A percentile compares a stretch with the other conserved stretches of the same genome.
These are phyloP conservation scores for Pemphigus obesinymphae DNA, from an alignment of 1,140 invertebrate genomes.

Conservation along the genomic window DNA sequence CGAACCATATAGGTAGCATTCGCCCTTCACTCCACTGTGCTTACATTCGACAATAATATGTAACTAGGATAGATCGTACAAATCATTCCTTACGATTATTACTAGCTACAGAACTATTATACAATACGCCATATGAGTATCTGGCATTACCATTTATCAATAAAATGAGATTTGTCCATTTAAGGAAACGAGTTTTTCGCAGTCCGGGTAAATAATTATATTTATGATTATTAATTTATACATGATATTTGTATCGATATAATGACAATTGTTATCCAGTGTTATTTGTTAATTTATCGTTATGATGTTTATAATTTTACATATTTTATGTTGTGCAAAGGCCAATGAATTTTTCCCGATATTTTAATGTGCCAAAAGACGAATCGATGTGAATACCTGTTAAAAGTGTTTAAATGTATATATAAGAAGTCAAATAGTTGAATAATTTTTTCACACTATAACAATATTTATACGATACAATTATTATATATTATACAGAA, in stretches of 20 bases:
- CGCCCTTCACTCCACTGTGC: constrained; percentile 3
- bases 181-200: constrained; percentile 20
- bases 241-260: neutral
- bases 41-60: neutral
- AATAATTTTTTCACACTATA: too few relatives aligned
- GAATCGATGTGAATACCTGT: too few relatives aligned
- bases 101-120: neutral
- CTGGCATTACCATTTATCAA: constrained; percentile 24
- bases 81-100: constrained; percentile 13
- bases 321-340: too few relatives aligned
- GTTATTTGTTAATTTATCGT: neutral
- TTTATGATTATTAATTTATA: neutral
- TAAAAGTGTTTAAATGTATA: too few relatives aligned
- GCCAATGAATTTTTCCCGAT: too few relatives aligned
- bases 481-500: too few relatives aligned
- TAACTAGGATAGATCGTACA: constrained; percentile 26
- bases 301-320: neutral
- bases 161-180: neutral
- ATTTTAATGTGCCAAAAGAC: too few relatives aligned
- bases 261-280: neutral
- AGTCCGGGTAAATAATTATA: neutral
- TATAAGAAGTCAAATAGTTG: too few relatives aligned
- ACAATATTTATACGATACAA: too few relatives aligned
- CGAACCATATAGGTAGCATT: constrained; percentile 3
- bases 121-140: neutral